phyloP scores from a whole-genome alignment of 2,888 invertebrate genomes.

The Osmoderma eremita region DNA sequence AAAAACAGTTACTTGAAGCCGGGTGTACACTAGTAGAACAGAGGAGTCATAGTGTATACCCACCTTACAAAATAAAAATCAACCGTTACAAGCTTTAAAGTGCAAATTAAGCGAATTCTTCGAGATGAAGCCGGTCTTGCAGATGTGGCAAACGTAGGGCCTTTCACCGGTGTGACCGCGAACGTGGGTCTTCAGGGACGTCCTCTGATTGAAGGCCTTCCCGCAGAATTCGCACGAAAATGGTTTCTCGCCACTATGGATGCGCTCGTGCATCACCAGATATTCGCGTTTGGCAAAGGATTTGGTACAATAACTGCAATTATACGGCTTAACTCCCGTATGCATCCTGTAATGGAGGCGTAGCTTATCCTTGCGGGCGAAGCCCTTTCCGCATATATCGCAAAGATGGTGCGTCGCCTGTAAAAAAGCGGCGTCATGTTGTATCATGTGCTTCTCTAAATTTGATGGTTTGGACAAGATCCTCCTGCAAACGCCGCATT shows the following conservation, averaged over 20 bases:
- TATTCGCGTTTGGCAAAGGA: conserved; percentile 65
- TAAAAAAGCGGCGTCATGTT: conserved; percentile 61
- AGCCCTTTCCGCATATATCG: conserved; percentile 57
- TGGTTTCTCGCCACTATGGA: conserved; percentile 72
- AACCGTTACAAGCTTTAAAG: conserved; percentile 39
- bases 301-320: conserved; percentile 60
- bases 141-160: conserved; percentile 64
- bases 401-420: conserved; percentile 63
- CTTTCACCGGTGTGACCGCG: conserved; percentile 71
- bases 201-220: conserved; percentile 65
- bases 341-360: conserved; percentile 61
- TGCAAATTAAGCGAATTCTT: conserved; percentile 42
- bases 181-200: conserved; percentile 50
- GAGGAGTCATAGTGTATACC: too few relatives aligned
- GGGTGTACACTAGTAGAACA: too few relatives aligned
- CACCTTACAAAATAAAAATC: not conserved
- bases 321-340: conserved; percentile 65
- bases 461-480: conserved; percentile 56
- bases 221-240: conserved; percentile 71
- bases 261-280: conserved; percentile 69
- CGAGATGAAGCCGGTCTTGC: conserved; percentile 49
- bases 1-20: too few relatives aligned
- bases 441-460: conserved; percentile 63
- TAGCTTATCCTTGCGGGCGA: conserved; percentile 56
- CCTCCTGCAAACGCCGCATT: conserved; percentile 56